Percentiles rank a stretch among this genome's conserved stretches.
These are phyloP conservation scores for Scaptomyza graminum DNA, from an alignment of 1,140 invertebrate genomes.

Conservation along the genomic window DNA sequence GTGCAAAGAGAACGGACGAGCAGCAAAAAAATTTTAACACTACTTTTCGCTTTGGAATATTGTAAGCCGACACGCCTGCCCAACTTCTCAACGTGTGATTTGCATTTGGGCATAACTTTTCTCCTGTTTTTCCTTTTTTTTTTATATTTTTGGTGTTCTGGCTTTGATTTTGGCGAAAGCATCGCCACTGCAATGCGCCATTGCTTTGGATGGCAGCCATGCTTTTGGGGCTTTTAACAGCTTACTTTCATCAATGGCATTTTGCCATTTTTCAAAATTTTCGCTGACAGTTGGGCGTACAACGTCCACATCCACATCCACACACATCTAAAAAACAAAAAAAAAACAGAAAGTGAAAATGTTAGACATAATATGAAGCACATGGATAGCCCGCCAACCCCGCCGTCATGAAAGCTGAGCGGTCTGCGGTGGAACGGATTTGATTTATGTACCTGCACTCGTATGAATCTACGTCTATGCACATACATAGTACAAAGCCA, in stretches of 20 bases:
- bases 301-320: background rate
- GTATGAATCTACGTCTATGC: constrained; percentile 6
- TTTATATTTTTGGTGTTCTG: too few relatives aligned
- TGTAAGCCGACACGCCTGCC: constrained; percentile 62
- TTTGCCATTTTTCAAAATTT: constrained; percentile 83
- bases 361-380: constrained; percentile 67
- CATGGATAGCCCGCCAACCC: constrained; percentile 5
- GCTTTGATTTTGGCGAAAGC: constrained; percentile 60
- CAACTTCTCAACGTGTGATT: constrained; percentile 5
- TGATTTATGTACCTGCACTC: constrained; percentile 67
- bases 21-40: constrained; percentile 61
- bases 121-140: constrained; percentile 42
- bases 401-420: background rate
- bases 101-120: constrained; percentile 24
- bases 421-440: constrained; percentile 54
- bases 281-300: constrained; percentile 71
- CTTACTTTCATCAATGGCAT: constrained; percentile 81
- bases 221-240: constrained; percentile 36
- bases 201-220: constrained; percentile 26
- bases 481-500: constrained; percentile 3
- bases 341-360: constrained; percentile 30
- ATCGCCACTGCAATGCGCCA: constrained; percentile 63
- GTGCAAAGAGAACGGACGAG: constrained; percentile 42
- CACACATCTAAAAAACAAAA: background rate
- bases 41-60: constrained; percentile 82